Conservation (phyloP, 2,113 vertebrate genomes). For the Hirundichthys speculiger region DNA sequence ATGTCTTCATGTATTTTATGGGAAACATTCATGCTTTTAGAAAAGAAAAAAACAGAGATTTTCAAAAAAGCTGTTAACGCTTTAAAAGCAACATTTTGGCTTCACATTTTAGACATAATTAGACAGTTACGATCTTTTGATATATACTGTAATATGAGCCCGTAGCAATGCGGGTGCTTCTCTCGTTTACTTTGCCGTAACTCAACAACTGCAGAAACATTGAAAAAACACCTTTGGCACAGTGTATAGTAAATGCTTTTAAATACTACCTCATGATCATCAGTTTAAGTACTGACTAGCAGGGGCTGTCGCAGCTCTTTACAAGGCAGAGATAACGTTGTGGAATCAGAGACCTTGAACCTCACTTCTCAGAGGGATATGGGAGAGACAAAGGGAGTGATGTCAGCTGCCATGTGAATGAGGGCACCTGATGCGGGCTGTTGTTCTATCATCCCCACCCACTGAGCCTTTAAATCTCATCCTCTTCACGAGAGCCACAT, state of each 20-base stretch:
- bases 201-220: conserved; percentile 32
- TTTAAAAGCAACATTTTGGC: background rate
- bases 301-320: conserved; percentile 32
- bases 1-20: background rate
- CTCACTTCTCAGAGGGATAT: conserved; percentile 41
- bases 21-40: background rate
- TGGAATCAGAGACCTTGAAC: conserved; percentile 62
- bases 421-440: conserved; percentile 56
- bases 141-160: background rate
- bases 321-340: conserved; percentile 59
- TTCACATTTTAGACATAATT: background rate
- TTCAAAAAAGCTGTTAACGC: background rate
- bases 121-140: background rate
- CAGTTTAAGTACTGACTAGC: conserved; percentile 50
- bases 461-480: conserved; percentile 74
- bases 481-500: conserved; percentile 74
- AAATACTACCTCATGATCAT: conserved; percentile 50
- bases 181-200: background rate
- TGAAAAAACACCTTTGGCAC: conserved; percentile 42
- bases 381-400: conserved; percentile 45
- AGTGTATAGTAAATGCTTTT: conserved; percentile 59
- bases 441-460: conserved; percentile 62
- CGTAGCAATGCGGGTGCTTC: conserved; percentile 8
- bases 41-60: background rate
- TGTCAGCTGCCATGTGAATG: conserved; percentile 56